Evolutionary conservation across 1,140 invertebrate genomes (phyloP).

Genomic region (Atopsyche davidsoni): DNA sequence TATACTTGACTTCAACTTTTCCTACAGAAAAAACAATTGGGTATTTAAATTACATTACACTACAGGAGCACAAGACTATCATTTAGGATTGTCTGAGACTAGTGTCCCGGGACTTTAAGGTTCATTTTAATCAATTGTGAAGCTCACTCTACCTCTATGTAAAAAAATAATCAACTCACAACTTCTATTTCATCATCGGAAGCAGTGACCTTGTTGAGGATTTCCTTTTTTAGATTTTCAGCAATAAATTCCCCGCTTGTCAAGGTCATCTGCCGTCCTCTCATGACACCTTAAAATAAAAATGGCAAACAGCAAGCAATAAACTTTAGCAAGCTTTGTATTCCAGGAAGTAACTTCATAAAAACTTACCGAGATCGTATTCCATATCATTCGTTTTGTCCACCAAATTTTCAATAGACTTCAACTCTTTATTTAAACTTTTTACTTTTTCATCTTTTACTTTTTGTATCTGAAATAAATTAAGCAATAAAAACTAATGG

Average conservation of each 20-base stretch:
- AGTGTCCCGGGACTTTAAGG: background rate
- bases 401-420: conserved; percentile 21
- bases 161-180: background rate
- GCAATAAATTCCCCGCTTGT: conserved; percentile 44
- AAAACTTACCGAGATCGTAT: conserved; percentile 16
- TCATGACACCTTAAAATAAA: conserved; percentile 37
- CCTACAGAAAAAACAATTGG: too few relatives aligned
- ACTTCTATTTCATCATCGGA: too few relatives aligned
- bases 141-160: background rate
- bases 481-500: too few relatives aligned
- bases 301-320: background rate
- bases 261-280: conserved; percentile 41
- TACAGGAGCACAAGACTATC: background rate
- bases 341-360: too few relatives aligned
- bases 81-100: background rate
- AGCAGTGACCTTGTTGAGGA: conserved; percentile 40
- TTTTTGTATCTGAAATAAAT: conserved; percentile 10
- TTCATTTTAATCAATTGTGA: background rate
- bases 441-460: conserved; percentile 24
- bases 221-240: conserved; percentile 37
- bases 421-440: conserved; percentile 18
- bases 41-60: background rate
- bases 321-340: too few relatives aligned
- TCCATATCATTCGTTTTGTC: conserved; percentile 23
- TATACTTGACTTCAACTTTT: too few relatives aligned